Conservation (phyloP, 2,113 vertebrate species). For the Otocyon megalotis region DNA sequence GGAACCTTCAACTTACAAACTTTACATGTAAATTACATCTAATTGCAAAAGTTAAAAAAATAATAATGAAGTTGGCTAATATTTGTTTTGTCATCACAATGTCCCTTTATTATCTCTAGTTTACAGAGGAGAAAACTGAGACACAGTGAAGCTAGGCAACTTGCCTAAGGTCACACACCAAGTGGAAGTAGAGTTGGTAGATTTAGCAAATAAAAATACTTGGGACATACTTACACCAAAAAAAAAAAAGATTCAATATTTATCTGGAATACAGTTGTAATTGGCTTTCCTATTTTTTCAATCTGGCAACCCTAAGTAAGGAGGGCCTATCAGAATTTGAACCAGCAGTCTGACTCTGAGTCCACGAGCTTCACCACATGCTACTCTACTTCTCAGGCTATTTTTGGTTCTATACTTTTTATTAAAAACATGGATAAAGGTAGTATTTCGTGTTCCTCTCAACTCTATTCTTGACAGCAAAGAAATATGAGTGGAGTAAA, state of each 20-base stretch:
- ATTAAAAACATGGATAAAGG: not conserved
- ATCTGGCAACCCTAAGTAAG: not conserved
- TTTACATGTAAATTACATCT: not conserved
- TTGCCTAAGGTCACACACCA: not conserved
- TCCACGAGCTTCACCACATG: not conserved
- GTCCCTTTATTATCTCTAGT: not conserved
- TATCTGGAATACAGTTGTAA: constrained; percentile 17
- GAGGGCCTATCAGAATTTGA: not conserved
- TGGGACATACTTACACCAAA: not conserved
- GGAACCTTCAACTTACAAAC: not conserved
- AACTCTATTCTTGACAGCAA: not conserved
- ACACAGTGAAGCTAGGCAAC: not conserved
- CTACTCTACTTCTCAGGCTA: not conserved
- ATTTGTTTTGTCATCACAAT: not conserved
- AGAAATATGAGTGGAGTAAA: not conserved
- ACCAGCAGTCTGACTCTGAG: not conserved
- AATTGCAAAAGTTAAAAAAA: not conserved
- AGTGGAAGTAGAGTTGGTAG: not conserved
- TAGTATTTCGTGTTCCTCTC: not conserved
- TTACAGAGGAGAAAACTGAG: not conserved
- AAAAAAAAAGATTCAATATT: not conserved
- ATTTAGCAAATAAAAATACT: constrained; percentile 5
- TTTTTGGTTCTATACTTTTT: constrained; percentile 18
- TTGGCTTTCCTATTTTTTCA: not conserved
- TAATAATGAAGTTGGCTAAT: not conserved